Evolutionary conservation across 2,888 invertebrate genomes (phyloP).

Genomic region (Xestia rhomboidea): DNA sequence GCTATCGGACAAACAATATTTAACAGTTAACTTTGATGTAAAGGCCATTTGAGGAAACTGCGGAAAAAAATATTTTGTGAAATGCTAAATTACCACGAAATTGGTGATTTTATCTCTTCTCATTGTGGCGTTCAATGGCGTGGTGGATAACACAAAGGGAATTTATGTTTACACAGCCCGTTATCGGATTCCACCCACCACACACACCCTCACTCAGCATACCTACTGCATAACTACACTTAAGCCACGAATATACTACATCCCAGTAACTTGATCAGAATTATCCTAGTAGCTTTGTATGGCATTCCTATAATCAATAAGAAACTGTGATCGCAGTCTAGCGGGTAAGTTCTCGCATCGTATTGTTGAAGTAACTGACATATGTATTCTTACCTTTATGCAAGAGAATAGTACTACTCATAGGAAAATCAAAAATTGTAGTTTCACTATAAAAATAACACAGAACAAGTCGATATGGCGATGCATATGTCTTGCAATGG

Average conservation of each 20-base stretch:
- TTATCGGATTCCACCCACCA: not conserved
- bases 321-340: not conserved
- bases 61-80: not conserved
- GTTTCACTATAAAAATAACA: not conserved
- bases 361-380: not conserved
- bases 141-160: not conserved
- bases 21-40: not conserved
- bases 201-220: not conserved
- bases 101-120: conserved; percentile 6
- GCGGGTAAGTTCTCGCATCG: not conserved
- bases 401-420: not conserved
- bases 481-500: not conserved
- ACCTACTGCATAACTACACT: not conserved
- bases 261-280: not conserved
- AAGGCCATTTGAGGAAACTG: not conserved
- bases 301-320: not conserved
- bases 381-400: not conserved
- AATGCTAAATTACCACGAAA: not conserved
- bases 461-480: not conserved
- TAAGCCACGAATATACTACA: not conserved
- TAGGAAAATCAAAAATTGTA: not conserved
- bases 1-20: not conserved
- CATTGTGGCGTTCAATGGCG: not conserved
- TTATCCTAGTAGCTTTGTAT: not conserved
- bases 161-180: conserved; percentile 3